These are phyloP conservation scores for Fundulus diaphanus DNA, from an alignment of 2,797 vertebrate species.

Conservation along the genomic window DNA sequence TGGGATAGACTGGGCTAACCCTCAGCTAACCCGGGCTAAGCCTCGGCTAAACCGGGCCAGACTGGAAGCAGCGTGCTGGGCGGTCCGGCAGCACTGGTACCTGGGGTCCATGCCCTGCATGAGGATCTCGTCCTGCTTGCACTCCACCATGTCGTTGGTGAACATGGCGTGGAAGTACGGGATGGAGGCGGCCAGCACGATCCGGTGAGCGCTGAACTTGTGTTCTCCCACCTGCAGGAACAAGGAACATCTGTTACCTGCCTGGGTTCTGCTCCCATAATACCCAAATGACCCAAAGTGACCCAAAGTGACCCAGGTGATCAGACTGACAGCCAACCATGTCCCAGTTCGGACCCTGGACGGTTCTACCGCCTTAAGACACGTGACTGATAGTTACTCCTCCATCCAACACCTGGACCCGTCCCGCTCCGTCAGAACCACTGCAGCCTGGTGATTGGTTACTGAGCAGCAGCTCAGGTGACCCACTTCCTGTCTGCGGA, in stretches of 20 bases:
- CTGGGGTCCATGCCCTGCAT: constrained; percentile 99
- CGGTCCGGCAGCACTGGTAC: constrained; percentile 58
- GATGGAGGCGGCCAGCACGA: constrained; percentile 93
- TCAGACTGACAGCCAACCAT: too few species aligned
- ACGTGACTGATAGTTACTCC: too few species aligned
- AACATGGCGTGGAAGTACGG: constrained; percentile 99
- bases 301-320: too few species aligned
- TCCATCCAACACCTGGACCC: too few species aligned
- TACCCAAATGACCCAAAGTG: too few species aligned
- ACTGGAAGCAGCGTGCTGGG: background rate
- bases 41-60: too few species aligned
- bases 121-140: constrained; percentile 97
- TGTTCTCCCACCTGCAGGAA: constrained; percentile 89
- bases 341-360: too few species aligned
- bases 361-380: too few species aligned
- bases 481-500: background rate
- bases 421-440: too few species aligned
- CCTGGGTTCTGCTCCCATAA: too few species aligned
- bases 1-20: too few species aligned
- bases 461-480: background rate
- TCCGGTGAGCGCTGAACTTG: constrained; percentile 96
- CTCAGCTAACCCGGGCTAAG: too few species aligned
- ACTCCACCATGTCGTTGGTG: constrained; percentile 98
- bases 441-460: background rate
- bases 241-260: background rate